Evolutionary conservation across 2,113 vertebrate species (phyloP), one percentile per base, ranked within the genome.

Genomic region (Festucalex cinctus): DNA sequence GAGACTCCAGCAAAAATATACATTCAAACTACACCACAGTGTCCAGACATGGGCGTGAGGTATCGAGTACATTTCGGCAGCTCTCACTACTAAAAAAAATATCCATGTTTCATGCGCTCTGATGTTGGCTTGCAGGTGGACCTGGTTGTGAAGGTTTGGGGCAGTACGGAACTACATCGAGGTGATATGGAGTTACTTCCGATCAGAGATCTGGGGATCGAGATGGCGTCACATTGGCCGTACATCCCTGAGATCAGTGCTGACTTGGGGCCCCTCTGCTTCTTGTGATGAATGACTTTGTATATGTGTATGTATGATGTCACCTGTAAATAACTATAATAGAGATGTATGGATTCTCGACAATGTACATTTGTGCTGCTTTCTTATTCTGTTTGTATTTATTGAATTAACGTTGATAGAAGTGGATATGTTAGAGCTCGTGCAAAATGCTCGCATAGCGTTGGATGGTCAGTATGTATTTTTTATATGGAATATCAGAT

Each of bases 161-260:
- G 82, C 16, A 86, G 67, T 68, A 63, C 78, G 4, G 89, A 90
- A 32, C 64, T 78, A 3, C 81, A 88, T 74, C 63, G 74, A 44
- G 83, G 86, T 6, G 82, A 89, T 32, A 81, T 83, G 83, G 68
- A 89, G 51, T 66, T 91, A 44, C 89, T 93, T 79, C 92, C 92
- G 64, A 68, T 93, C 66, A 78, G 90, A 80, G 89, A 91, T 63
- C 9, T 92, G 36, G 75, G 74, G 24, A 28, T 87, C 24, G 75
- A 85, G 63, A 69, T 65, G 19, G 26, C 0, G 22, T 57, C 59
- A 9, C n/a, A 48, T 53, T 41, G 70, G 6, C 49, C 10, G 26
- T 49, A 35, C 2, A 16, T 71, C 58, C 6, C 57, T 2, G 77
- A 84, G 14, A 37, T 83, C 28, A 59, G 22, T 1, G 73, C 83